Conservation (phyloP, 2,888 invertebrate species). For the Masnerella sp. region DNA sequence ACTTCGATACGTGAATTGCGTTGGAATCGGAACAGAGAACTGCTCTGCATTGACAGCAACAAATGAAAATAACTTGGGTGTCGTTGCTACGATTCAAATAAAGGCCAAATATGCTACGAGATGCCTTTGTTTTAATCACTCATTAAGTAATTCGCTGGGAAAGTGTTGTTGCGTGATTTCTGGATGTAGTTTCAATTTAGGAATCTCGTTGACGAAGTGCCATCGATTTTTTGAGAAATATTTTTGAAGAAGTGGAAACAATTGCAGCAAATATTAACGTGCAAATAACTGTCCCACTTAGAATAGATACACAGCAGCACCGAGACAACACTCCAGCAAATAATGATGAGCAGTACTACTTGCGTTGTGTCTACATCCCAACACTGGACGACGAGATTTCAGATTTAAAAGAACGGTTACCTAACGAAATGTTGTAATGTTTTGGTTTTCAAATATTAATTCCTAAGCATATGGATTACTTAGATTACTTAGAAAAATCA, state of each 20-base stretch:
- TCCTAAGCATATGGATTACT: too few relatives aligned
- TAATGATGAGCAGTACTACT: constrained; percentile 10
- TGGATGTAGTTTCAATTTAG: constrained; percentile 61
- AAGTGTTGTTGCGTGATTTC: constrained; percentile 61
- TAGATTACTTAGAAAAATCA: too few relatives aligned
- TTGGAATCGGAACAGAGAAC: constrained; percentile 66
- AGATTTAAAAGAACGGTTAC: constrained; percentile 59
- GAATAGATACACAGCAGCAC: constrained; percentile 58
- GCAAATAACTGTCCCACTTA: constrained; percentile 62
- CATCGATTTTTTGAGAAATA: constrained; percentile 60
- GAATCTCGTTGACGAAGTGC: constrained; percentile 62
- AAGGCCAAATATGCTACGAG: constrained; percentile 60
- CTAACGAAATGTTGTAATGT: constrained; percentile 63
- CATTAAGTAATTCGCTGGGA: constrained; percentile 64
- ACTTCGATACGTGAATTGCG: constrained; percentile 60
- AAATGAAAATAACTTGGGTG: constrained; percentile 66
- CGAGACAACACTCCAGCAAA: constrained; percentile 34
- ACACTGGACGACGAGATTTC: constrained; percentile 62
- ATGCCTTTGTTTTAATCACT: constrained; percentile 66
- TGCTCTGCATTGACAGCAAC: constrained; percentile 67
- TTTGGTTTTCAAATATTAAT: constrained; percentile 62
- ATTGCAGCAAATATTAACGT: constrained; percentile 64
- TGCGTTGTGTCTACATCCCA: not conserved
- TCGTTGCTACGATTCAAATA: constrained; percentile 64
- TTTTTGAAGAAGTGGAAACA: constrained; percentile 63